Conservation (phyloP, 2,888 invertebrate genomes). For the Peribatodes rhomboidaria region DNA sequence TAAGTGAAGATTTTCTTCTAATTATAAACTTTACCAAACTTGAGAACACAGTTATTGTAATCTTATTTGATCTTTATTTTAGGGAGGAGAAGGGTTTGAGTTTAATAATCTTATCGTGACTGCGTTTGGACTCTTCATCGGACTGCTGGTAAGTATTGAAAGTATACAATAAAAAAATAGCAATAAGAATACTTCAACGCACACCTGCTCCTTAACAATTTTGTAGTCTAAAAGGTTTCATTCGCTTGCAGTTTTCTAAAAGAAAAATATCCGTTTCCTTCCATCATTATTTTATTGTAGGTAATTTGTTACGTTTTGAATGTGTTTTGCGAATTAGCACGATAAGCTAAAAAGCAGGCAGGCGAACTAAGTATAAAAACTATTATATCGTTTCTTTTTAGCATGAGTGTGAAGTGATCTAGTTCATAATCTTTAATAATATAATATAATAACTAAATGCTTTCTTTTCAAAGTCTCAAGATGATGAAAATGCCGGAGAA, state of each 20-base stretch:
- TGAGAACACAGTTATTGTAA: slow-evolving; percentile 10
- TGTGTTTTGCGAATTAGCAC: too few relatives aligned
- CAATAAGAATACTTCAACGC: neutral
- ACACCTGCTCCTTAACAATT: neutral
- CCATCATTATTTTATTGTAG: too few relatives aligned
- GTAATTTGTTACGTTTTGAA: too few relatives aligned
- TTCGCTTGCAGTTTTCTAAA: too few relatives aligned
- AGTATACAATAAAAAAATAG: neutral
- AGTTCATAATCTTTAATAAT: neutral
- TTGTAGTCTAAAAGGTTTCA: too few relatives aligned
- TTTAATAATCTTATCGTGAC: slow-evolving; percentile 77
- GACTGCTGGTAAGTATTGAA: slow-evolving; percentile 73
- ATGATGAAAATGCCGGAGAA: slow-evolving; percentile 77
- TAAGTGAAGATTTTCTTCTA: slow-evolving; percentile 60
- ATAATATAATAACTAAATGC: neutral
- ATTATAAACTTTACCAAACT: neutral
- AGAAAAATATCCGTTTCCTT: too few relatives aligned
- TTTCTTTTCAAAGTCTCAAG: slow-evolving; percentile 70
- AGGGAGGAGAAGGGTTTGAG: slow-evolving; percentile 83
- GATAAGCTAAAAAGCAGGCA: too few relatives aligned
- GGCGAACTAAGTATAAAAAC: too few relatives aligned
- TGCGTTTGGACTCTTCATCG: slow-evolving; percentile 77
- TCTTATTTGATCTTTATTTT: slow-evolving; percentile 48
- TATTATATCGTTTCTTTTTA: too few relatives aligned
- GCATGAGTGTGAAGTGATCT: neutral